phyloP scores from a whole-genome alignment of 2,888 invertebrate species.

The Caenorhabditis panamensis region DNA sequence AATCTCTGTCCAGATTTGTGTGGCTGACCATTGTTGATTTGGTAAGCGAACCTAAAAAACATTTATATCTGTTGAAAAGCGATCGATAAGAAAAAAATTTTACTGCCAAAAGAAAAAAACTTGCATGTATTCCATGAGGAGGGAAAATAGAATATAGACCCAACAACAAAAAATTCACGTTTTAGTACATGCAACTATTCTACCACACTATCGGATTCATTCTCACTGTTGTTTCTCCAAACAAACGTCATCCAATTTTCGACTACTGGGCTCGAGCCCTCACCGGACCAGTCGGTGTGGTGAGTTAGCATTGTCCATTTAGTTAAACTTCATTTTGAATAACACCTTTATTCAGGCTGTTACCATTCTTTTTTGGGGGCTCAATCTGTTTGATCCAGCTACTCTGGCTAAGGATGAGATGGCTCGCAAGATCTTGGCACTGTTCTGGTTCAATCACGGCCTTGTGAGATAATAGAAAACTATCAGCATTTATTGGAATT shows the following conservation, averaged over 20 bases:
- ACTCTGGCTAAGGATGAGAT: constrained; percentile 71
- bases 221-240: constrained; percentile 43
- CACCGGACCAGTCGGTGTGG: constrained; percentile 68
- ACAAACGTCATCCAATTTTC: constrained; percentile 49
- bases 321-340: not conserved
- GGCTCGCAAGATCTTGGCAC: constrained; percentile 69
- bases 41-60: constrained; percentile 57
- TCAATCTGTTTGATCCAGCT: constrained; percentile 72
- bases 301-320: constrained; percentile 45
- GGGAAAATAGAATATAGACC: too few relatives aligned
- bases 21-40: constrained; percentile 79
- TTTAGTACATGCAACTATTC: constrained; percentile 74
- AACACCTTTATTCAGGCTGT: constrained; percentile 68
- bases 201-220: constrained; percentile 74
- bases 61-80: not conserved
- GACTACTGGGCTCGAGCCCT: constrained; percentile 66
- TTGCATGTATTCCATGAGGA: too few relatives aligned
- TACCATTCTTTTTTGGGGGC: constrained; percentile 77
- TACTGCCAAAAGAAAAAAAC: too few relatives aligned
- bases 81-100: too few relatives aligned
- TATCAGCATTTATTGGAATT: not conserved
- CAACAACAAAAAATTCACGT: constrained; percentile 16
- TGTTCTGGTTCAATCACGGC: constrained; percentile 77
- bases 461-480: constrained; percentile 62
- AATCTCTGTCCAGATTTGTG: constrained; percentile 74